Base-by-base conservation (phyloP, 2,888 invertebrate species). In the Itoplectis maculator region DNA sequence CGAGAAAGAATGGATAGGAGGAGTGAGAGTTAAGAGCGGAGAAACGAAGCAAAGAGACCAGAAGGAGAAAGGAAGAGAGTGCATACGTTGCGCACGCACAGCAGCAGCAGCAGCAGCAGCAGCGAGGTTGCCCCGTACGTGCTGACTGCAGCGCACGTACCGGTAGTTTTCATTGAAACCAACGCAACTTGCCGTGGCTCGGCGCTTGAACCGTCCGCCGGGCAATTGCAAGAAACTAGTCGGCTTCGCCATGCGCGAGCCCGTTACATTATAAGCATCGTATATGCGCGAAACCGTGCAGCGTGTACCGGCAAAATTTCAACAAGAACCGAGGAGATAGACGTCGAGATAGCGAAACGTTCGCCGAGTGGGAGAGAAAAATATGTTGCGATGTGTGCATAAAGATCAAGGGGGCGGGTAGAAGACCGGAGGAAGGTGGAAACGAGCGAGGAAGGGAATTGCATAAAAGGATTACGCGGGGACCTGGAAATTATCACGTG, bases 391-490 rank as follows among this genome's bases (percentile, higher is more conserved):
- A 69, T 56, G 76, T 65, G 56, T 35, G 13, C 42, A 29, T 42
- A 35, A 42, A 42, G 42, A 23, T 45, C 49, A 49, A 79, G 61
- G 59, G 54, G 54, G 68, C 47, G 69, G 78, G 78, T 79, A 75
- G 79, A 82, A n/a, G n/a, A n/a, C n/a, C 77, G 77, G 79, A 72
- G 73, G 79, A n/a, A 81, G 72, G 40, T 7, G 23, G 23, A 70
- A 69, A 51, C 45, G 18, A 76, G 75, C 61, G 47, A 70, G 66
- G 81, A 76, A 85, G 85, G 87, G 81, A 87, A 85, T 29, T 23
- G 42, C 23, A 54, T 47, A 9, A 23, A 42, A 45, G 51, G 29
- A 61, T 59, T 29, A 42, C 11, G 18, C 59, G 15, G 6, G 37
- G 56, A 47, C 40, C 13, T 66, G 47, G n/a, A 37, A 51, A 51